Evolutionary conservation across 1,140 invertebrate genomes (phyloP), one percentile per base, ranked within the genome.

Genomic region (Lysiphlebus fabarum): DNA sequence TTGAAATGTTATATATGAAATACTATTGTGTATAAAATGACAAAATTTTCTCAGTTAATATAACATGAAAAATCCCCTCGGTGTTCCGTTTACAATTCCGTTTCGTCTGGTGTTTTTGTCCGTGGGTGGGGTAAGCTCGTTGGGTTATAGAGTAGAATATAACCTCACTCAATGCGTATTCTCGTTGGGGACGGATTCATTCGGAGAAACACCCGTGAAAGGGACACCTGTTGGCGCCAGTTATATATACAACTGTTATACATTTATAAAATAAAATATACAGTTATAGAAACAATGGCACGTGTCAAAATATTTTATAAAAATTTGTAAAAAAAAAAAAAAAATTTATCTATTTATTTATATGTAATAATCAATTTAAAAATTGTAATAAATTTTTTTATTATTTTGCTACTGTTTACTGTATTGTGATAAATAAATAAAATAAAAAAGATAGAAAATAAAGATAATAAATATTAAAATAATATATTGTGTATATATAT

Each of bases 121-220:
- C 69, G 74, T 74, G 72, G 76, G 70, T 72, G 75, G 73, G 70
- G 71, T 75, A 72, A 74, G 71, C 70, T 74, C 72, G 72, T 66
- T 71, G 56, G 47, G 53, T 55, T 40, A 42, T 38, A 53, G 36
- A 45, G 57, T 58, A 62, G 17, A n/a, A n/a, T 56, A 61, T 38
- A 53, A 47, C 38, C 38, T 26, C 7, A 40, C 36, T 54, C 51
- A 62, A 34, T 57, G 57, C 49, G 41, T 53, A 53, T 58, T 58
- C 58, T 61, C 63, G 11, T 63, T 70, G 74, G 74, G 75, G 72
- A 73, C 71, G 62, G 75, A 78, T 79, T 79, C 78, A 79, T 79
- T 80, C 74, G 77, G 78, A 79, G 78, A 80, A 80, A 79, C 73
- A 72, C 67, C 73, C 75, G 76, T 80, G 76, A 80, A 80, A 79